Evolutionary conservation across 2,888 invertebrate genomes (phyloP).

Genomic region (Holacanthella duospinosa): DNA sequence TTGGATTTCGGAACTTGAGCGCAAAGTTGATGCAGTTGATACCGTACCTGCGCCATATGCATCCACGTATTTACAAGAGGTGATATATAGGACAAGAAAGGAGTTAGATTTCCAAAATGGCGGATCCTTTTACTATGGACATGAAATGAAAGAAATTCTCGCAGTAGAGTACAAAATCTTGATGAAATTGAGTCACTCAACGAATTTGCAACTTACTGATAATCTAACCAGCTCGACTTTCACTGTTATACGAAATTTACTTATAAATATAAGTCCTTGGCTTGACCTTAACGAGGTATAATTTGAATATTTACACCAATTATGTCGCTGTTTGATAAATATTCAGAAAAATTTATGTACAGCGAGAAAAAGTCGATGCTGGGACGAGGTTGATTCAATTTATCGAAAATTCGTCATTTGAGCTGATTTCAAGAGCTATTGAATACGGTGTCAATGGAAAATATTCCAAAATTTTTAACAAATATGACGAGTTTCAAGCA

Average conservation of each 20-base stretch:
- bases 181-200: neutral
- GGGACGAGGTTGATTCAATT: neutral
- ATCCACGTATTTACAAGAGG: neutral
- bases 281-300: neutral
- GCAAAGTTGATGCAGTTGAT: neutral
- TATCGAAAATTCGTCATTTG: neutral
- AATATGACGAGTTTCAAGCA: neutral
- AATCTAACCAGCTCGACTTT: neutral
- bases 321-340: no score
- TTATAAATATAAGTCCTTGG: neutral
- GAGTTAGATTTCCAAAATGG: neutral
- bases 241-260: neutral
- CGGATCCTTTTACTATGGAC: neutral
- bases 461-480: neutral
- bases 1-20: neutral
- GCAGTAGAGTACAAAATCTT: neutral
- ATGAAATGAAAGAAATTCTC: neutral
- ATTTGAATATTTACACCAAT: neutral
- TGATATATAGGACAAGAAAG: no score
- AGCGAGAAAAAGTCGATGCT: neutral
- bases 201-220: neutral
- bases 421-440: neutral
- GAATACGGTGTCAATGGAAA: neutral
- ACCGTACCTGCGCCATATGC: neutral
- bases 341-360: no score